phyloP scores from a whole-genome alignment of 2,797 vertebrate species.

The Eurystomus glaucurus region DNA sequence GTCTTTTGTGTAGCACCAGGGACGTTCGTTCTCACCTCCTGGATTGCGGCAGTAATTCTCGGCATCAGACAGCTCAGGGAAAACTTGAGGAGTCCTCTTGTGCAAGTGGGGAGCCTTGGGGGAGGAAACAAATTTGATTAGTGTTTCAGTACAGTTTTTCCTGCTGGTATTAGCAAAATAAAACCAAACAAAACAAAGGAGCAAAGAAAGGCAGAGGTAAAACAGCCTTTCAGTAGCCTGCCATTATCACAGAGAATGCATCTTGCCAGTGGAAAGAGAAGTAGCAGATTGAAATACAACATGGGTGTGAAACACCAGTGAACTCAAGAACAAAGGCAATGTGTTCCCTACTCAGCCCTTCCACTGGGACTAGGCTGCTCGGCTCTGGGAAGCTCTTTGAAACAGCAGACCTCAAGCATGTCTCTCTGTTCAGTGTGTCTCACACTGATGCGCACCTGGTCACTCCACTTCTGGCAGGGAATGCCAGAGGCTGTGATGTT shows the following conservation, averaged over 20 bases:
- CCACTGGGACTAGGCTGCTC: neutral
- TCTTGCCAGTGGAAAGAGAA: neutral
- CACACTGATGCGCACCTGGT: constrained; percentile 61
- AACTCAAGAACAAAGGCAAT: neutral
- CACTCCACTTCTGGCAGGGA: constrained; percentile 90
- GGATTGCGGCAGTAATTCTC: constrained; percentile 92
- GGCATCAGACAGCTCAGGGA: constrained; percentile 89
- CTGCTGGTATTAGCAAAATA: neutral
- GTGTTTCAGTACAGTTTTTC: neutral
- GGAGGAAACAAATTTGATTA: neutral
- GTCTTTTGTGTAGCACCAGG: constrained; percentile 92
- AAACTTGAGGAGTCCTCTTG: constrained; percentile 86
- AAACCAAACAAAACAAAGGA: neutral
- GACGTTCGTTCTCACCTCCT: constrained; percentile 88
- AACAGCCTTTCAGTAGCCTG: neutral
- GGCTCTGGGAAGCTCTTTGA: neutral
- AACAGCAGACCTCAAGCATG: neutral
- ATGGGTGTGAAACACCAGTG: neutral
- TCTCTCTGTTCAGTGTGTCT: neutral
- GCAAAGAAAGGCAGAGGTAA: neutral
- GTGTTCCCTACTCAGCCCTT: neutral
- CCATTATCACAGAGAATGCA: neutral
- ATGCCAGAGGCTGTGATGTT: constrained; percentile 88
- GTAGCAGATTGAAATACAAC: neutral
- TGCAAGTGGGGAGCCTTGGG: constrained; percentile 88